Evolutionary conservation across 2,113 vertebrate genomes (phyloP).

Genomic region (Canis aureus): DNA sequence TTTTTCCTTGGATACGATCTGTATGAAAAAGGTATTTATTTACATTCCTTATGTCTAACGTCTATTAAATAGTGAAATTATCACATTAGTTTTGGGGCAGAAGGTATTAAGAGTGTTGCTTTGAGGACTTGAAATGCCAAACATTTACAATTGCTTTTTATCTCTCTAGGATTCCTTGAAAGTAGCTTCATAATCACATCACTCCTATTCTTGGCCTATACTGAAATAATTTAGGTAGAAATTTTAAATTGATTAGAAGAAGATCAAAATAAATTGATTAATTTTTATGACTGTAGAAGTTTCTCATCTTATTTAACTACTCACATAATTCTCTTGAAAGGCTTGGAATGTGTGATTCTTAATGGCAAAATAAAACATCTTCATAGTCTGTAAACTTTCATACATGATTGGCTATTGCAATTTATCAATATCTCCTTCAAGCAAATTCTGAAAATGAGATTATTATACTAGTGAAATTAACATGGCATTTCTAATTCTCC

Average conservation of each 20-base stretch:
- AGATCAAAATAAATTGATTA: slow-evolving; percentile 68
- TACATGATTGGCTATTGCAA: slow-evolving; percentile 75
- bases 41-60: slow-evolving; percentile 42
- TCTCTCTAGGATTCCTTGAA: slow-evolving; percentile 54
- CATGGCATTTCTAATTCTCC: slow-evolving; percentile 77
- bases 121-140: slow-evolving; percentile 41
- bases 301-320: slow-evolving; percentile 75
- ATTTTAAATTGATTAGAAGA: slow-evolving; percentile 72
- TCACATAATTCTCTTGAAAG: slow-evolving; percentile 77
- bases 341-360: slow-evolving; percentile 67
- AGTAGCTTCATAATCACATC: slow-evolving; percentile 59
- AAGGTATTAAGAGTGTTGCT: slow-evolving; percentile 4
- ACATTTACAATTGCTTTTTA: slow-evolving; percentile 59
- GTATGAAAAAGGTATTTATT: slow-evolving; percentile 45
- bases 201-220: slow-evolving; percentile 62
- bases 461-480: slow-evolving; percentile 80
- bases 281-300: slow-evolving; percentile 73
- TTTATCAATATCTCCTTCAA: slow-evolving; percentile 79
- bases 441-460: slow-evolving; percentile 79
- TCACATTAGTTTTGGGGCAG: neutral
- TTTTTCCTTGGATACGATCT: slow-evolving; percentile 18
- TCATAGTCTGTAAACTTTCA: slow-evolving; percentile 81
- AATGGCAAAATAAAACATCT: slow-evolving; percentile 83
- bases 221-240: slow-evolving; percentile 77
- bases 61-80: slow-evolving; percentile 21